A percentile compares a stretch with the other conserved stretches of the same genome.
These are phyloP conservation scores for Ardeotis arabs DNA, from an alignment of 2,113 vertebrate species.

Conservation along the genomic window DNA sequence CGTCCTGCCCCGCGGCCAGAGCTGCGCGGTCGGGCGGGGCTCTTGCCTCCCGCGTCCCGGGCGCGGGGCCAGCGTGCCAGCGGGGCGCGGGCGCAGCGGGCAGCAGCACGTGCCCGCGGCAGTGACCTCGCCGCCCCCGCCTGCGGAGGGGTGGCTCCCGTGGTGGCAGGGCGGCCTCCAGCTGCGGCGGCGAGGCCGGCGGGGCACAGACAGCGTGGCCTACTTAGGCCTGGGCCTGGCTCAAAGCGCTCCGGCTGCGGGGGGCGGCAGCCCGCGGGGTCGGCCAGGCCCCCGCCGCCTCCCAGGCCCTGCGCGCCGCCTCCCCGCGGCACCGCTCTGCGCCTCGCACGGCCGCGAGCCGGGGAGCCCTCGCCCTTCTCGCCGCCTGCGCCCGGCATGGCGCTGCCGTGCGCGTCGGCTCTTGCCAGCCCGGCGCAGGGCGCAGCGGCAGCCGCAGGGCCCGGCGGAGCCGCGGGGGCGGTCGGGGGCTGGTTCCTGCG, in stretches of 20 bases:
- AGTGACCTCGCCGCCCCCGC: neutral
- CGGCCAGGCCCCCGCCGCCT: fast-evolving
- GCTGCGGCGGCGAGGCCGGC: neutral
- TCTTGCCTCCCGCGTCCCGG: neutral
- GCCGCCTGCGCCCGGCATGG: fast-evolving
- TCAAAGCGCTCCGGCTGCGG: neutral
- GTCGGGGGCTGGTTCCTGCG: neutral
- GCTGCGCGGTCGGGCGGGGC: neutral
- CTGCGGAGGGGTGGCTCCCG: neutral
- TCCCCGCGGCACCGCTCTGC: fast-evolving
- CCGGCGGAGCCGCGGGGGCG: fast-evolving
- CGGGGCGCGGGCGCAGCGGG: neutral
- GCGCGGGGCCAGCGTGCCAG: neutral
- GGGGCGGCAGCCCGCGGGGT: fast-evolving
- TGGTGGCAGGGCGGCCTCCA: too few species aligned
- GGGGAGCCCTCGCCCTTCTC: neutral
- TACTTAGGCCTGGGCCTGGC: neutral
- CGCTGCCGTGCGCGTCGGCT: fast-evolving
- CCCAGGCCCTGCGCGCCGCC: neutral
- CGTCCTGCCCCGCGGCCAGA: fast-evolving
- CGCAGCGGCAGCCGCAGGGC: fast-evolving
- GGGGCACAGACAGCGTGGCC: neutral
- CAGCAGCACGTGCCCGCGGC: neutral
- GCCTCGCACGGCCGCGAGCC: fast-evolving
- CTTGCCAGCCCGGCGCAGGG: neutral